phyloP scores from a whole-genome alignment of 2,888 invertebrate species.

The Andrena flavipes region DNA sequence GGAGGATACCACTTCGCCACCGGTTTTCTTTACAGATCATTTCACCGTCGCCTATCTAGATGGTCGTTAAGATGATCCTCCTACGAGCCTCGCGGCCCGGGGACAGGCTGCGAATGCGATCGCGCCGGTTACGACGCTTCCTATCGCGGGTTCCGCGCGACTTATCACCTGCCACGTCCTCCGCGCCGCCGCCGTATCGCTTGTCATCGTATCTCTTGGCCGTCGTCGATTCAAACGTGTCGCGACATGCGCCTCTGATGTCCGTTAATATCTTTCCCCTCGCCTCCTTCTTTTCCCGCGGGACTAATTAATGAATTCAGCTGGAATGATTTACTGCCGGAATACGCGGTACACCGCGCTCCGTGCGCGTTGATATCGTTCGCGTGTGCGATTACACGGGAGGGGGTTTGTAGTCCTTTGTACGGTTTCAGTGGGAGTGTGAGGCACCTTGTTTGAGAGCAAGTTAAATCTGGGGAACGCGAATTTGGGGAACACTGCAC shows the following conservation, averaged over 20 bases:
- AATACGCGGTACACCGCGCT: neutral
- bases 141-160: conserved; percentile 62
- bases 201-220: conserved; percentile 27
- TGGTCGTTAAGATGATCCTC: conserved; percentile 80
- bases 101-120: conserved; percentile 66
- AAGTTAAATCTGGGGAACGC: too few relatives aligned
- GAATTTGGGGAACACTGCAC: too few relatives aligned
- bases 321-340: neutral
- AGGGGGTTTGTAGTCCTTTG: neutral
- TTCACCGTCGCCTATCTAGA: conserved; percentile 79
- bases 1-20: conserved; percentile 77
- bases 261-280: neutral
- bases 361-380: neutral
- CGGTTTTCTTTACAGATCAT: conserved; percentile 80
- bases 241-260: conserved; percentile 10
- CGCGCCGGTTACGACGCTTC: conserved; percentile 68
- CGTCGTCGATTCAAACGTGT: conserved; percentile 7
- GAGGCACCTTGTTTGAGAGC: too few relatives aligned
- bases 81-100: conserved; percentile 56
- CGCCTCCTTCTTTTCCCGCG: neutral
- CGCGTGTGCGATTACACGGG: neutral
- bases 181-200: conserved; percentile 38
- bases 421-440: neutral
- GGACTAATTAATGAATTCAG: conserved; percentile 15
- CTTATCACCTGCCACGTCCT: conserved; percentile 64